Evolutionary conservation across 2,797 vertebrate genomes (phyloP).

Genomic region (Distichodus sexfasciatus): DNA sequence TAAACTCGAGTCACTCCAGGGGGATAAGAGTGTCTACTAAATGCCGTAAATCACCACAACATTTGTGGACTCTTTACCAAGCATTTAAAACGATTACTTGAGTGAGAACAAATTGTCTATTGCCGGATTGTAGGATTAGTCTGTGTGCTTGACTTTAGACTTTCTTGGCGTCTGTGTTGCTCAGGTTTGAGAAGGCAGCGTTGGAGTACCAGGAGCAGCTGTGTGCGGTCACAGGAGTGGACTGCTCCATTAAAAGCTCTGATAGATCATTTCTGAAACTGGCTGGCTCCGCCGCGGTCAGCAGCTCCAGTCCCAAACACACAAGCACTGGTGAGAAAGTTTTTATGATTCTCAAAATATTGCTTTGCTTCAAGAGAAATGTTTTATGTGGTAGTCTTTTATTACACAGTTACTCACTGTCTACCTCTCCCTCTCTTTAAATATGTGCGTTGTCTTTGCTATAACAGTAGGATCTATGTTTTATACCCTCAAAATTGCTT

Average conservation of each 20-base stretch:
- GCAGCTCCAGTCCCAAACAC: slow-evolving; percentile 89
- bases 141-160: background rate
- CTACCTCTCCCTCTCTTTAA: background rate
- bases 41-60: too few relatives aligned
- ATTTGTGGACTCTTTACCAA: too few relatives aligned
- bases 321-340: slow-evolving; percentile 77
- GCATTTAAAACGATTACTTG: too few relatives aligned
- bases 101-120: too few relatives aligned
- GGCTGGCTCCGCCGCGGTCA: slow-evolving; percentile 74
- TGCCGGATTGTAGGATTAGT: too few relatives aligned
- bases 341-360: too few relatives aligned
- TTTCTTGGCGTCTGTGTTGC: slow-evolving; percentile 9
- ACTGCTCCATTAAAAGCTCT: slow-evolving; percentile 87
- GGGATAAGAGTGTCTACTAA: too few relatives aligned
- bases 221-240: slow-evolving; percentile 87
- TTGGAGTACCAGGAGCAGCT: slow-evolving; percentile 95
- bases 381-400: background rate
- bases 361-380: too few relatives aligned
- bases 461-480: too few relatives aligned
- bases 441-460: background rate
- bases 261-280: slow-evolving; percentile 84
- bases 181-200: slow-evolving; percentile 94
- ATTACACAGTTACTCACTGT: background rate
- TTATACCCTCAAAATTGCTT: too few relatives aligned
- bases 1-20: too few relatives aligned